These are phyloP conservation scores for Charaxes varanes DNA, from an alignment of 1,140 invertebrate species.

Conservation along the genomic window DNA sequence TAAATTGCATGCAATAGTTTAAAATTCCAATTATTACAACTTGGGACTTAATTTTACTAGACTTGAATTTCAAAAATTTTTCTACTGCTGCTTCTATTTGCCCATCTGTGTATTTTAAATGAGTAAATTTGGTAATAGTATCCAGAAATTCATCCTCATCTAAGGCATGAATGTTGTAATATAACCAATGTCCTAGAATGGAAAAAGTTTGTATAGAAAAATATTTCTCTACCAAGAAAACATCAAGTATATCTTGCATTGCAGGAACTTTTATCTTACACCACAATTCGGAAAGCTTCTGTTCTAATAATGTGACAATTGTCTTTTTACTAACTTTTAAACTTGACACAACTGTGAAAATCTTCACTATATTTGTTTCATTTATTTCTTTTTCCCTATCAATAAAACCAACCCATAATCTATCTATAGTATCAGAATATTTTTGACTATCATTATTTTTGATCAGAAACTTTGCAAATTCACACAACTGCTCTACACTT, in stretches of 20 bases:
- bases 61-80: constrained; percentile 76
- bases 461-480: constrained; percentile 70
- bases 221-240: constrained; percentile 58
- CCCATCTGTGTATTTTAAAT: constrained; percentile 72
- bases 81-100: constrained; percentile 76
- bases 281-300: constrained; percentile 75
- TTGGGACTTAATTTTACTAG: constrained; percentile 68
- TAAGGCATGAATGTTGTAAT: constrained; percentile 77
- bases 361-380: constrained; percentile 73
- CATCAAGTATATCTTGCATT: constrained; percentile 76
- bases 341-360: constrained; percentile 76
- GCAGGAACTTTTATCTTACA: constrained; percentile 73
- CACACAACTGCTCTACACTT: constrained; percentile 77
- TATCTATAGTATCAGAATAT: constrained; percentile 75
- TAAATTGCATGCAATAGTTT: constrained; percentile 78
- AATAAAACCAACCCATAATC: constrained; percentile 81
- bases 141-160: constrained; percentile 76
- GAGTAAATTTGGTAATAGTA: constrained; percentile 75
- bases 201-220: constrained; percentile 65
- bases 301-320: constrained; percentile 78
- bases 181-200: constrained; percentile 76
- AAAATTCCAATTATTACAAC: constrained; percentile 76
- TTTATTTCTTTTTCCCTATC: constrained; percentile 76
- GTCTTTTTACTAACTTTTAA: constrained; percentile 78
- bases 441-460: constrained; percentile 59